Evolutionary conservation across 2,113 vertebrate species (phyloP), one percentile per base, ranked within the genome.

Genomic region (Sander lucioperca): DNA sequence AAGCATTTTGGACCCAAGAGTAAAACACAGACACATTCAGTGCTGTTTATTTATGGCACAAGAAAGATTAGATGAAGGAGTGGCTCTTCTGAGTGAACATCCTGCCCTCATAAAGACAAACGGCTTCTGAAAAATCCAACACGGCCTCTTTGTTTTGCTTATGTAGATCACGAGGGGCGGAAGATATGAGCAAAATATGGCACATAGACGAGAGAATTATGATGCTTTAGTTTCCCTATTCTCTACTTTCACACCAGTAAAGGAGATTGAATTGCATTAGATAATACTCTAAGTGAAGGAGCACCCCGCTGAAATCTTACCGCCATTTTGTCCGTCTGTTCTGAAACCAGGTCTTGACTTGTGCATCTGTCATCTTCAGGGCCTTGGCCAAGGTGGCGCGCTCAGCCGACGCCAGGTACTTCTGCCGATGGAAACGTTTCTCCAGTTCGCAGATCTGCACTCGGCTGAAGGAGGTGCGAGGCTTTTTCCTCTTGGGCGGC

Each of bases 331-430:
- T 99, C 89, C 98, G 95, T 71, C 98, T 95, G 93, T 99, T 99
- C 95, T 99, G 98, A 92, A 99, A 99, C 98, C 98, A 99, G 68
- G 98, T 99, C 92, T 99, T 99, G 90, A 99, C 98, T 92, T 99
- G 98, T 2, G 98, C 97, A 0, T 99, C 98, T 0, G 97, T 99
- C 98, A 99, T 99, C 92, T 97, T 97, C 83, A 99, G 94, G 36
- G 98, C 96, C 86, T 99, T 99, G 88, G 98, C 98, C 90, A 99
- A 92, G 1, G 97, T 95, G 94, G 12, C 98, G 18, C 96, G 97
- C 95, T 14, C 97, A 64, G 15, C 98, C 77, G 72, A 99, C 84
- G 96, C 99, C 94, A 96, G 96, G 95, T 94, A 99, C 96, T 97
- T 99, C 97, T 88, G 97, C 7, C 96, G 95, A 80, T 99, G 96